Evolutionary conservation across 2,888 invertebrate species (phyloP), one percentile per base, ranked within the genome.

Genomic region (Onthophagus sagittarius): DNA sequence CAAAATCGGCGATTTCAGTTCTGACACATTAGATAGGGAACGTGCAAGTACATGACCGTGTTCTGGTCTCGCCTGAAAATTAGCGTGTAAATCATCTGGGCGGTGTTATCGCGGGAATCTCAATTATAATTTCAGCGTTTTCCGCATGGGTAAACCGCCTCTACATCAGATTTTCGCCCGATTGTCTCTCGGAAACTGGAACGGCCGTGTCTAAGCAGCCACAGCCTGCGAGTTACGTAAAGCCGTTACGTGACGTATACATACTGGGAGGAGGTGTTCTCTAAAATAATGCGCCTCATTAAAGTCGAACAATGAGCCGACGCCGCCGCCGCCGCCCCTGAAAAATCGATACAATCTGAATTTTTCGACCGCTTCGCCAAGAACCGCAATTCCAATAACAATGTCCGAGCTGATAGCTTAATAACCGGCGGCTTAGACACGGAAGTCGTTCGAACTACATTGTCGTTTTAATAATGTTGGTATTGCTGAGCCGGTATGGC

Each of bases 281-380:
- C 32, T 67, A 67, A 67, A 31, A 31, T 67, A 67, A 67, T 32
- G 15, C 67, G 23, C 13, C 67, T 67, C 67, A 67, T 23, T 67
- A 67, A 67, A 67, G 67, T 32, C 31, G 67, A 67, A 67, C 67
- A 23, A 31, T 67, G 39, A 53, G 39, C 39, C 39, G 5, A 53
- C 39, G 39, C 39, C 39, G 39, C 23, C 39, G 39, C 23, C 23
- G 23, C 39, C 39, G 7, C 39, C 39, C 39, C 39, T 53, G 39
- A 53, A 53, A 53, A 53, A 53, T 53, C 39, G 39, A 53, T 53
- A 53, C 39, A 53, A 53, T 53, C 39, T 11, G 39, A 53, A 9
- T 53, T 53, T 53, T 53, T 53, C 39, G 7, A 7, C 39, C 7
- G 11, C 39, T 53, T 53, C 39, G 11, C 39, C 39, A 11, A 53